Conservation (phyloP, 1,140 invertebrate genomes). For the Babylonia areolata region DNA sequence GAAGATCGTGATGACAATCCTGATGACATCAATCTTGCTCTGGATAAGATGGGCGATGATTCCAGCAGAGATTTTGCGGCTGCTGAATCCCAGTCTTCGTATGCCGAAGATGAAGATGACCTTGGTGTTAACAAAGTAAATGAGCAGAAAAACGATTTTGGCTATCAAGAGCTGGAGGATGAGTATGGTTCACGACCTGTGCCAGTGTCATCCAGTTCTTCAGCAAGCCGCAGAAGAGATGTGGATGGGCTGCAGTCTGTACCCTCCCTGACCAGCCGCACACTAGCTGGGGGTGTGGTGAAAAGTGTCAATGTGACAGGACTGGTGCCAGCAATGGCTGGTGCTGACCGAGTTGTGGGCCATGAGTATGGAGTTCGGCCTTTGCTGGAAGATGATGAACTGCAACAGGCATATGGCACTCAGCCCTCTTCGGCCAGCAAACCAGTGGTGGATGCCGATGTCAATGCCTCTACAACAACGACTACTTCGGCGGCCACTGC, state of each 20-base stretch:
- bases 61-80: constrained; percentile 18
- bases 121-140: constrained; percentile 40
- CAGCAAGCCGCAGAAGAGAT: constrained; percentile 17
- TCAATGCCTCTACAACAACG: constrained; percentile 34
- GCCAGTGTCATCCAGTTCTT: constrained; percentile 37
- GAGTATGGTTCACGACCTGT: constrained; percentile 71
- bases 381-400: constrained; percentile 86
- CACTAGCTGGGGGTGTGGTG: neutral
- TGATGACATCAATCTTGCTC: constrained; percentile 14
- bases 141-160: constrained; percentile 60
- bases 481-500: constrained; percentile 24
- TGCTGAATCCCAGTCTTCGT: constrained; percentile 66
- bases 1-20: constrained; percentile 49
- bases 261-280: neutral
- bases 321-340: neutral
- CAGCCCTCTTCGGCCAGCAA: constrained; percentile 48
- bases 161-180: constrained; percentile 74
- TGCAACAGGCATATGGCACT: constrained; percentile 80
- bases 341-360: constrained; percentile 80
- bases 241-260: neutral
- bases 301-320: neutral
- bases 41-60: constrained; percentile 30
- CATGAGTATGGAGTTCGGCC: constrained; percentile 89
- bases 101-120: constrained; percentile 67
- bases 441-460: constrained; percentile 45